These are phyloP conservation scores for Molorchus minor DNA, from an alignment of 2,888 invertebrate species.

Conservation along the genomic window DNA sequence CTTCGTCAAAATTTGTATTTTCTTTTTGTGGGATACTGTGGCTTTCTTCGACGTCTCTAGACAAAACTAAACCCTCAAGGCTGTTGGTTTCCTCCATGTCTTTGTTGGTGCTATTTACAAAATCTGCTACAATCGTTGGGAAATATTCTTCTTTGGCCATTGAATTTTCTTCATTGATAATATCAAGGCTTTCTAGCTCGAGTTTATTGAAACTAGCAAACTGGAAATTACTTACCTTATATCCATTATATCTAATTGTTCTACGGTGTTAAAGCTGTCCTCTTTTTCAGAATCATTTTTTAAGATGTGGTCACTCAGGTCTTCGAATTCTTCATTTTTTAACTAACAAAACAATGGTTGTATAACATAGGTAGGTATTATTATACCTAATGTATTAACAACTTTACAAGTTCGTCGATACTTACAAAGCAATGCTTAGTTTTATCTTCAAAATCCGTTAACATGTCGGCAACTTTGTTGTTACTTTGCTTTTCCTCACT, in stretches of 20 bases:
- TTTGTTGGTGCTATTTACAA: slow-evolving; percentile 10
- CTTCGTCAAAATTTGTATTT: background rate
- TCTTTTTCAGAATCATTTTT: slow-evolving; percentile 14
- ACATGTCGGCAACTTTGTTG: slow-evolving; percentile 12
- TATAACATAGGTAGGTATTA: too few relatives aligned
- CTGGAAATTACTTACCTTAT: slow-evolving; percentile 23
- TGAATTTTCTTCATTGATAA: slow-evolving; percentile 19
- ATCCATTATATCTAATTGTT: slow-evolving; percentile 21
- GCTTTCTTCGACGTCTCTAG: slow-evolving; percentile 11
- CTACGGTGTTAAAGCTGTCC: slow-evolving; percentile 6
- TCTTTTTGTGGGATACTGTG: slow-evolving; percentile 9
- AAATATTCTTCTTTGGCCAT: slow-evolving; percentile 24
- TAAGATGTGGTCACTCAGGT: slow-evolving; percentile 17
- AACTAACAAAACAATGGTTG: background rate
- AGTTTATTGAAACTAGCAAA: slow-evolving; percentile 24
- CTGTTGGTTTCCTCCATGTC: slow-evolving; percentile 17
- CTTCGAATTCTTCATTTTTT: slow-evolving; percentile 16
- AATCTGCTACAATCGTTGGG: slow-evolving; percentile 18
- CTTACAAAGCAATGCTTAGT: slow-evolving; percentile 18
- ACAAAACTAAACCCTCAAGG: background rate
- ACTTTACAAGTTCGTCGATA: too few relatives aligned
- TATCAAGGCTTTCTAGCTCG: slow-evolving; percentile 24
- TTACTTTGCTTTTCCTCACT: slow-evolving; percentile 16
- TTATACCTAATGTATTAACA: too few relatives aligned
- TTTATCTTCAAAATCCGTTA: slow-evolving; percentile 15